phyloP scores from a whole-genome alignment of 2,888 invertebrate species.

The Eupithecia centaureata region DNA sequence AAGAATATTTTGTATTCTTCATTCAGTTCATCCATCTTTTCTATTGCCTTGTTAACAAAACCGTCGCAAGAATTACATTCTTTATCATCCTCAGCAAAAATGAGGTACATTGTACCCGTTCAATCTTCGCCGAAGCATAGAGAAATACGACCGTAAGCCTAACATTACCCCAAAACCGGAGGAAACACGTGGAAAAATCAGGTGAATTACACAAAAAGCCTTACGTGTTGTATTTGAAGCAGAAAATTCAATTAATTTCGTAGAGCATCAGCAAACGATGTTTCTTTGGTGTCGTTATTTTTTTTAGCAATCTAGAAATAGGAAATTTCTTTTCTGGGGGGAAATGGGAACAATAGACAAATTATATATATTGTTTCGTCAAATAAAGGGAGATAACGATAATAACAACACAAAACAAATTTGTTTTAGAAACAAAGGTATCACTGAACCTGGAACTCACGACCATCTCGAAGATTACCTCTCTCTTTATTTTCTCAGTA shows the following conservation, averaged over 20 bases:
- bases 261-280: conserved; percentile 68
- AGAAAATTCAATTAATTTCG: conserved; percentile 75
- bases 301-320: conserved; percentile 22
- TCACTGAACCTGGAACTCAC: conserved; percentile 25
- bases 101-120: conserved; percentile 61
- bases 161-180: conserved; percentile 52
- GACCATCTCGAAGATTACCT: conserved; percentile 23
- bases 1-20: not conserved
- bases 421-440: not conserved
- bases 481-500: not conserved
- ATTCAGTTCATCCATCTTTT: conserved; percentile 21
- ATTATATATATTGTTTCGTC: not conserved
- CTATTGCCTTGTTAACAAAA: conserved; percentile 37
- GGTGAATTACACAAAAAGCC: conserved; percentile 65
- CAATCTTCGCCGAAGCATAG: conserved; percentile 67
- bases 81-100: conserved; percentile 40
- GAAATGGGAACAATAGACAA: not conserved
- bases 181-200: conserved; percentile 34
- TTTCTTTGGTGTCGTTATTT: conserved; percentile 58
- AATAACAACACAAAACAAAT: not conserved
- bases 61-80: conserved; percentile 35
- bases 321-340: not conserved
- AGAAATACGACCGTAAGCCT: conserved; percentile 71
- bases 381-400: not conserved
- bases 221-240: conserved; percentile 70